phyloP scores from a whole-genome alignment of 2,113 vertebrate genomes.

The Cricetomys ansorgei region DNA sequence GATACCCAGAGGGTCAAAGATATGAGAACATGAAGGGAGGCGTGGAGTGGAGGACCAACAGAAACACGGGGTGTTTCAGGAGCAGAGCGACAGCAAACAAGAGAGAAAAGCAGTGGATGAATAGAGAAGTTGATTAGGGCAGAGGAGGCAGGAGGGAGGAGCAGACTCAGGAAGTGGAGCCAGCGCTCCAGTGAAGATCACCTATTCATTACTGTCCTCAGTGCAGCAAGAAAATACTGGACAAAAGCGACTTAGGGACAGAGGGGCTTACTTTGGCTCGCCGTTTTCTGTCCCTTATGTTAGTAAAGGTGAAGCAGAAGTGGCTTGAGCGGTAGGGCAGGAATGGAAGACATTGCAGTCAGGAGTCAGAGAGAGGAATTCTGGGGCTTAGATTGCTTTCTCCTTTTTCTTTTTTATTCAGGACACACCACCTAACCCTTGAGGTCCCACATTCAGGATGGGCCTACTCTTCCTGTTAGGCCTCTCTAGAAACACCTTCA shows the following conservation, averaged over 20 bases:
- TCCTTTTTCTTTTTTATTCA: background rate
- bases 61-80: fast-evolving
- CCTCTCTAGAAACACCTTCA: background rate
- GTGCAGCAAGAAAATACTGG: background rate
- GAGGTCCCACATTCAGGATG: background rate
- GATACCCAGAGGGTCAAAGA: no score
- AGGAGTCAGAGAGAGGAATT: background rate
- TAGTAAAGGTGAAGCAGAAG: background rate
- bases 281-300: background rate
- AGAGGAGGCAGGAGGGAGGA: fast-evolving
- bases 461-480: no score
- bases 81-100: background rate
- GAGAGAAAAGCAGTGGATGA: background rate
- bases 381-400: background rate
- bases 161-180: no score
- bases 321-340: background rate
- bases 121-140: background rate
- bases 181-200: background rate
- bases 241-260: background rate
- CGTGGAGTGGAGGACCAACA: background rate
- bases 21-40: background rate
- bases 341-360: background rate
- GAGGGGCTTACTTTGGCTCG: background rate
- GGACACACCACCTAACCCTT: background rate
- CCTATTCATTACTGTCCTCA: background rate